Base-by-base conservation (phyloP, 2,888 invertebrate species). In the Mystacides longicornis region DNA sequence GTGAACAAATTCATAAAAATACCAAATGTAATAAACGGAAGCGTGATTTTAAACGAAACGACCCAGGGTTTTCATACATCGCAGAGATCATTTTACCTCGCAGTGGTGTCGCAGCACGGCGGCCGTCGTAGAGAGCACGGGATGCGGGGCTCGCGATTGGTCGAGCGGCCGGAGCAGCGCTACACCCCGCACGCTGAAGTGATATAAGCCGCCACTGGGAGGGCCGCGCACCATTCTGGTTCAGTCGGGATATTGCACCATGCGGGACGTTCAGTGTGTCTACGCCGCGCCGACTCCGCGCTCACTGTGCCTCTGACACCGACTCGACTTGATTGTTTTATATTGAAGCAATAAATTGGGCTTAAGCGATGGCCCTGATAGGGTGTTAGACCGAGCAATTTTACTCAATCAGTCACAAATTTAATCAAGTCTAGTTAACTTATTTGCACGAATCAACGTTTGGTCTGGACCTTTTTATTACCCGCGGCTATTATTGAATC, bases 211-310 rank as follows among this genome's bases (percentile, higher is more conserved):
- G n/a, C n/a, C n/a, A n/a, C n/a, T n/a, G n/a, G n/a, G n/a, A n/a
- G n/a, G n/a, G n/a, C n/a, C n/a, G n/a, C n/a, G n/a, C n/a, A n/a
- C n/a, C n/a, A n/a, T n/a, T n/a, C n/a, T 75, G 71, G 72, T 75
- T 77, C 77, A 77, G 77, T 77, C 77, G 74, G 76, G 75, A 76
- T 76, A 75, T 73, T 77, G 76, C 77, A 77, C 77, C 77, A 75
- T 77, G 77, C 71, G 37, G 14, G 4, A 16, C 77, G 77, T 77
- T 77, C 76, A 77, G 75, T 73, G 33, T 74, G 72, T 69, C 69
- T 71, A 73, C 71, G 70, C 70, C 71, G 73, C 71, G 70, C 70
- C 75, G 74, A 69, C 73, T 69, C 70, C 70, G 70, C 37, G 69
- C 69, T 70, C 69, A 37, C 70, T 74, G 73, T n/a, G n/a, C n/a